Evolutionary conservation across 2,113 vertebrate genomes (phyloP), one percentile per base, ranked within the genome.

Genomic region (Typhlomys cinereus): DNA sequence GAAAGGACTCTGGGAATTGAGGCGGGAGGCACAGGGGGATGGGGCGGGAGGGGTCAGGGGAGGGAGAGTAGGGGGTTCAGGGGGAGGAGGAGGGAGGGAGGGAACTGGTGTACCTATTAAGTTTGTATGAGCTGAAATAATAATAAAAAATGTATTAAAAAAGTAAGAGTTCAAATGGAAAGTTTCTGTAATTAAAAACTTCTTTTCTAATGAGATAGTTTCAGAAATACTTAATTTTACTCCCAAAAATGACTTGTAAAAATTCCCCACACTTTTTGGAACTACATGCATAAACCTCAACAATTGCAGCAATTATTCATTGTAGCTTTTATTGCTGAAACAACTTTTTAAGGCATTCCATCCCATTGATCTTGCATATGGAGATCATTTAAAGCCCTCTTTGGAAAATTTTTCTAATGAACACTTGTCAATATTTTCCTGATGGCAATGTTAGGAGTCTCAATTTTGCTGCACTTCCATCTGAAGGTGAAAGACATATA

Each of bases 351-450:
- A 81, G 57, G 67, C 15, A 52, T 94, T 87, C 86, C 73, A 81
- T 80, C 78, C 59, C 76, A 79, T 52, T 87, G 76, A 82, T 89
- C 62, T 93, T 69, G 62, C 88, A 74, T 86, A 94, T 6, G 3
- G 79, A 94, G 76, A 91, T 92, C 87, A 90, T 96, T 94, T 83
- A 89, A 90, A 86, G 9, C 31, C n/a, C 52, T 21, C 25, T 90
- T 91, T 69, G 76, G 76, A 88, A 94, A 88, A 15, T 57, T 23
- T 84, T 69, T 74, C 78, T 78, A 67, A 79, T 29, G 59, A 15
- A 52, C 89, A 39, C 76, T 81, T 94, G 84, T 91, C 89, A 74
- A 48, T 92, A 92, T 73, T 87, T 93, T 96, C 84, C 93, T 89
- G 80, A 87, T 85, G 87, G 66, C 86, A 31, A 13, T 74, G 44